Conservation (phyloP, 1,140 invertebrate species). For the Drosophila gunungcola region DNA sequence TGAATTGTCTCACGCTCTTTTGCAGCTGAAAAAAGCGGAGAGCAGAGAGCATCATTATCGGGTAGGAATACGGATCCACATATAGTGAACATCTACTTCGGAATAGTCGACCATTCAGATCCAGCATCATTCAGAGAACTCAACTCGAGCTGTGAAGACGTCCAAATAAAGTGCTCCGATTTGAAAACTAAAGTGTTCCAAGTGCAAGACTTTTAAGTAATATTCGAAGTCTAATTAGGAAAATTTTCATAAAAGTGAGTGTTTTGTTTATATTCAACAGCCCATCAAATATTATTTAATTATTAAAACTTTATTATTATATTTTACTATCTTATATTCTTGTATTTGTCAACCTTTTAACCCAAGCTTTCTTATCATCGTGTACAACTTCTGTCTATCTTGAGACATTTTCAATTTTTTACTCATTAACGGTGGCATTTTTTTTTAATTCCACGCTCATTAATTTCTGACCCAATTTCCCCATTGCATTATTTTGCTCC, state of each 20-base stretch:
- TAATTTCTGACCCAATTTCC: conserved; percentile 73
- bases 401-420: conserved; percentile 32
- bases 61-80: conserved; percentile 27
- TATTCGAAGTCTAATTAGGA: background rate
- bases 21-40: conserved; percentile 21
- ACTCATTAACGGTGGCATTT: conserved; percentile 28
- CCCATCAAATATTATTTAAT: conserved; percentile 1
- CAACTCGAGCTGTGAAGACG: conserved; percentile 70
- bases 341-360: conserved; percentile 74
- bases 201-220: conserved; percentile 1
- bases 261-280: background rate
- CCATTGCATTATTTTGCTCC: conserved; percentile 34
- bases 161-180: conserved; percentile 11
- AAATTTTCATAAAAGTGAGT: conserved; percentile 19
- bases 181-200: conserved; percentile 8
- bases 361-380: conserved; percentile 46
- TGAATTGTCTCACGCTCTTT: conserved; percentile 17
- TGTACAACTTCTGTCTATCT: conserved; percentile 18
- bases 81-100: conserved; percentile 18
- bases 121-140: conserved; percentile 61
- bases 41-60: conserved; percentile 17
- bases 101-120: conserved; percentile 29
- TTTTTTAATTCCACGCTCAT: conserved; percentile 17
- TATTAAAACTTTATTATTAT: background rate
- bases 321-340: no score